Conservation (phyloP, 2,888 invertebrate species). For the Lasioglossum leucozonium region DNA sequence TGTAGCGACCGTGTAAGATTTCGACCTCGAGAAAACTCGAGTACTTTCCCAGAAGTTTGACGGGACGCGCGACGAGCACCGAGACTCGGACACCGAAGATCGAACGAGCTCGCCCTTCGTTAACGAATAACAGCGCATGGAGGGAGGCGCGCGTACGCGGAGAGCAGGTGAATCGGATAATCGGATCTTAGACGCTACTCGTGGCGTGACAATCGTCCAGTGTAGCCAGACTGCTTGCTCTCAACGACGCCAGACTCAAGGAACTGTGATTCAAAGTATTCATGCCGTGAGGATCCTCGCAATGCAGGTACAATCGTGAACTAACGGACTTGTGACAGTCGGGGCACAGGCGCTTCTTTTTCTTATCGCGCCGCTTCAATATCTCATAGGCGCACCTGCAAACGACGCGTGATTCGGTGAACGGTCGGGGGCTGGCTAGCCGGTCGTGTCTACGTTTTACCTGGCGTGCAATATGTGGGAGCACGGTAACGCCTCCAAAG, state of each 20-base stretch:
- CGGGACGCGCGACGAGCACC: not conserved
- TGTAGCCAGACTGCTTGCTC: constrained; percentile 83
- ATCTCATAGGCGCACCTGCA: constrained; percentile 89
- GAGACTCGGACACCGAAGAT: not conserved
- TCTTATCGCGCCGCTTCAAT: constrained; percentile 87
- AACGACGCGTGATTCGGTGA: constrained; percentile 33
- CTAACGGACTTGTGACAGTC: constrained; percentile 89
- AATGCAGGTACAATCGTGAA: constrained; percentile 88
- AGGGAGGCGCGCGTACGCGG: not conserved
- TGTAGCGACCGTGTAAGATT: not conserved
- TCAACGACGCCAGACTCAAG: constrained; percentile 84
- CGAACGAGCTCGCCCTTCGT: not conserved
- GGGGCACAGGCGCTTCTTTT: constrained; percentile 89
- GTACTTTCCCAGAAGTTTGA: not conserved
- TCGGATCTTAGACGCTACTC: constrained; percentile 81
- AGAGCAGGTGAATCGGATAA: constrained; percentile 5
- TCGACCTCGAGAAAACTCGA: not conserved
- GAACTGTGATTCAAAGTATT: constrained; percentile 84
- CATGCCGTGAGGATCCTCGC: constrained; percentile 84
- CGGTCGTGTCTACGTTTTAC: constrained; percentile 83
- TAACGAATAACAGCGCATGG: not conserved
- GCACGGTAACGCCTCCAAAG: constrained; percentile 93
- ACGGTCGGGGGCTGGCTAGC: not conserved
- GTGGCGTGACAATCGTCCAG: constrained; percentile 84
- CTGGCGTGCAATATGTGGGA: constrained; percentile 94